Conservation (phyloP, 2,888 invertebrate species). For the Timema podura region DNA sequence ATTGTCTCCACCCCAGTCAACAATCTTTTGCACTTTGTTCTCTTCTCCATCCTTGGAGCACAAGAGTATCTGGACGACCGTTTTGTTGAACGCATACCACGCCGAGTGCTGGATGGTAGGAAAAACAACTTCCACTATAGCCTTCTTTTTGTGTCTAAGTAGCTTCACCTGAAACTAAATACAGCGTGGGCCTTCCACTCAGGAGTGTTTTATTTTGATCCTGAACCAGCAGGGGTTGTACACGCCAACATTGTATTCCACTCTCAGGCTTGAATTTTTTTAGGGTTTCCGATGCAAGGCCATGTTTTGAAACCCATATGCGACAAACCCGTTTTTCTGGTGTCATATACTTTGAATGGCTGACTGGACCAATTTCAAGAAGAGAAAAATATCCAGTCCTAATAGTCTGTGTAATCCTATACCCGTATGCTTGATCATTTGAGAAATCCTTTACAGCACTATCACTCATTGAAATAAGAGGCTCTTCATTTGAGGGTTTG, state of each 20-base stretch:
- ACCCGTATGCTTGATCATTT: slow-evolving; percentile 13
- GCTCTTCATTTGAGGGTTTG: background rate
- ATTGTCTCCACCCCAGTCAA: background rate
- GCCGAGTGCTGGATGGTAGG: slow-evolving; percentile 5
- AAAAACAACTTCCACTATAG: background rate
- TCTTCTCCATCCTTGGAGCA: background rate
- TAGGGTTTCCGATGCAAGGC: background rate
- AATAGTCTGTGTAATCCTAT: slow-evolving; percentile 9
- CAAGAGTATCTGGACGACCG: background rate
- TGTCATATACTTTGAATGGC: slow-evolving; percentile 12
- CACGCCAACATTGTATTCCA: no score
- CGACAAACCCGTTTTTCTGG: slow-evolving; percentile 13
- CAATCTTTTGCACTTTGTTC: background rate
- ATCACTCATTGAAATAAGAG: background rate
- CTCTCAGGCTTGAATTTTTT: no score
- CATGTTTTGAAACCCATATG: slow-evolving; percentile 15
- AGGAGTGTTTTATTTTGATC: no score
- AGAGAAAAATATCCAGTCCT: background rate
- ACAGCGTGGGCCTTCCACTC: background rate
- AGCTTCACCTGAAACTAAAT: background rate
- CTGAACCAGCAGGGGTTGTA: no score
- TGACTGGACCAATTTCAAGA: background rate
- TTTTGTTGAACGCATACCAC: background rate
- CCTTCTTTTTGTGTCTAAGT: no score
- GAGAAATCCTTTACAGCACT: background rate